phyloP scores from a whole-genome alignment of 1,140 invertebrate species.

The Tetraneura akinire region DNA sequence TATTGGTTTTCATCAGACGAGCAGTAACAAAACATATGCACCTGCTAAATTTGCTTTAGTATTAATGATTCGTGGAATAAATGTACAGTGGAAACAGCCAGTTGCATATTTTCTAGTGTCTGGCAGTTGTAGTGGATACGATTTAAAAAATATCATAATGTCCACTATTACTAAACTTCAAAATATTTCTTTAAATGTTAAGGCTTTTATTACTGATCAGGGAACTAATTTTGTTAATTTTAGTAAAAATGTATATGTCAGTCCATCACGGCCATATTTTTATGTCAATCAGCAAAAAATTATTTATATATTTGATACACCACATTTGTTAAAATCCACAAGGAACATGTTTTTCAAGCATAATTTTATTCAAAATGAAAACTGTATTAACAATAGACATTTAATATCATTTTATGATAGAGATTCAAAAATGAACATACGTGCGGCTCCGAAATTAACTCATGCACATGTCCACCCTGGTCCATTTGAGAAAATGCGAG shows the following conservation, averaged over 20 bases:
- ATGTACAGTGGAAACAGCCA: too few relatives aligned
- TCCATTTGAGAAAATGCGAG: slow-evolving; percentile 20
- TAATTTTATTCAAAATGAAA: not conserved
- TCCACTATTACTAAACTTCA: not conserved
- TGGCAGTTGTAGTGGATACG: not conserved
- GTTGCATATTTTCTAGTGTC: too few relatives aligned
- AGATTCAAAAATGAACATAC: not conserved
- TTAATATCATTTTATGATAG: not conserved
- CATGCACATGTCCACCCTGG: not conserved
- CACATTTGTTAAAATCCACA: not conserved
- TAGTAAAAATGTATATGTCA: not conserved
- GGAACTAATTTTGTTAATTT: not conserved
- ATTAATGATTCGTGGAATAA: too few relatives aligned
- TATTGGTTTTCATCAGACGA: too few relatives aligned
- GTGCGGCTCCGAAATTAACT: slow-evolving; percentile 1
- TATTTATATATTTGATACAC: slow-evolving; percentile 4
- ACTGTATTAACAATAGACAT: slow-evolving; percentile 4
- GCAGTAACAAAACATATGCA: too few relatives aligned
- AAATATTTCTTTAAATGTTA: slow-evolving; percentile 13
- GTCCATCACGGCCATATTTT: slow-evolving; percentile 2
- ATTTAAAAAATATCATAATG: slow-evolving; percentile 8
- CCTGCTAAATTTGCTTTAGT: too few relatives aligned
- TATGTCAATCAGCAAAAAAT: not conserved
- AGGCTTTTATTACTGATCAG: not conserved
- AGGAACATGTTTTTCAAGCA: slow-evolving; percentile 9